Conservation (phyloP, 2,888 invertebrate genomes). For the Ischnura elegans region DNA sequence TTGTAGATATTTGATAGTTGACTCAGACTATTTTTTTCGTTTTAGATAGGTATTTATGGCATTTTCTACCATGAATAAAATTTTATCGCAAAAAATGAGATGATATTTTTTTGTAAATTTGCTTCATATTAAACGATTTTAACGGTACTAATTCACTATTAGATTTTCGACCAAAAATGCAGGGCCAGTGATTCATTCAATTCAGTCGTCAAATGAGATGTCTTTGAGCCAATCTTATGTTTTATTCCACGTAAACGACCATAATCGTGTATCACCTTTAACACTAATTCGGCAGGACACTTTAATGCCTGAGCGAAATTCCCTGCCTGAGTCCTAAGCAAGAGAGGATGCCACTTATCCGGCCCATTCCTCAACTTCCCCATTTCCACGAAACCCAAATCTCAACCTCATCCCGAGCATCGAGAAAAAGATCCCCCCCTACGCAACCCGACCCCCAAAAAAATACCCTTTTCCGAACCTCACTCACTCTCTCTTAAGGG, state of each 20-base stretch:
- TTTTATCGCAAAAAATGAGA: too few species aligned
- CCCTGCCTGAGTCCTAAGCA: not conserved
- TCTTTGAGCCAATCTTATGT: not conserved
- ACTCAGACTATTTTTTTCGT: too few species aligned
- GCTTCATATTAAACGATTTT: too few species aligned
- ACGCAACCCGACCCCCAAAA: not conserved
- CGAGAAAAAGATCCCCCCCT: not conserved
- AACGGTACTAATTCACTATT: too few species aligned
- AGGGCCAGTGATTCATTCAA: too few species aligned
- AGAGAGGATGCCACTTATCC: constrained; percentile 25
- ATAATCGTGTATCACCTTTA: not conserved
- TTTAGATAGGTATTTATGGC: too few species aligned
- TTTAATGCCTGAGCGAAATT: constrained; percentile 23
- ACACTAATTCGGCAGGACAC: constrained; percentile 9
- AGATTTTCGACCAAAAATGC: too few species aligned
- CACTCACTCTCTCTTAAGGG: constrained; percentile 30
- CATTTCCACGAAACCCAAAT: not conserved
- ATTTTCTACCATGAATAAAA: too few species aligned
- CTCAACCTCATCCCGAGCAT: constrained; percentile 24
- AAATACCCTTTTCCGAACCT: constrained; percentile 24
- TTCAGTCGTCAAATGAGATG: too few species aligned
- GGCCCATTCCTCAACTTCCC: not conserved
- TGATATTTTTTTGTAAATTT: too few species aligned
- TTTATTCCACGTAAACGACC: too few species aligned
- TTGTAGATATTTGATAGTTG: too few species aligned